phyloP scores from a whole-genome alignment of 2,797 vertebrate genomes.

The Intellagama lesueurii region DNA sequence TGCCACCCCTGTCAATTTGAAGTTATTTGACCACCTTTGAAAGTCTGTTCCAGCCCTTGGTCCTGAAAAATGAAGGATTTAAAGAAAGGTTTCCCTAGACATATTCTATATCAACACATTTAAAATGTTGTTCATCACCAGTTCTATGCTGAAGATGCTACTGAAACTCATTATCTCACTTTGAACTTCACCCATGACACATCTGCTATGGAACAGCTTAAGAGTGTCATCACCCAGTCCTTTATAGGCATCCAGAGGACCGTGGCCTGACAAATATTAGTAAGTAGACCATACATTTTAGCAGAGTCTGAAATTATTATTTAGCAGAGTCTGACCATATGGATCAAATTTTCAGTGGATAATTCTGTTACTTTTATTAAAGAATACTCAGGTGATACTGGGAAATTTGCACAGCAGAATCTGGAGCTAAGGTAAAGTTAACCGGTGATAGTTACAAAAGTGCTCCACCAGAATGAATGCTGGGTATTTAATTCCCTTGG shows the following conservation, averaged over 20 bases:
- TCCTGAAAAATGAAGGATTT: not conserved
- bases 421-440: not conserved
- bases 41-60: not conserved
- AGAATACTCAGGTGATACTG: not conserved
- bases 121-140: slow-evolving; percentile 8
- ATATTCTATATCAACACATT: not conserved
- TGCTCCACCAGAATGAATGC: not conserved
- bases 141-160: not conserved
- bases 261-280: not conserved
- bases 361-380: not conserved
- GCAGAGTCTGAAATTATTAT: not conserved
- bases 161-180: not conserved
- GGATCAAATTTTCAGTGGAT: not conserved
- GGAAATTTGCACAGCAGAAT: not conserved
- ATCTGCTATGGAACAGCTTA: rapidly evolving
- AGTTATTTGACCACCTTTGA: not conserved
- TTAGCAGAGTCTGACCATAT: slow-evolving; percentile 9
- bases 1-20: not conserved
- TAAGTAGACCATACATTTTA: slow-evolving; percentile 2
- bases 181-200: rapidly evolving
- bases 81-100: not conserved
- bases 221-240: not conserved
- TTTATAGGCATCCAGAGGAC: not conserved
- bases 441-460: slow-evolving; percentile 9
- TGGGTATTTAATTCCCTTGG: not conserved